Base-by-base conservation (phyloP, 2,113 vertebrate genomes). In the Anhinga anhinga region DNA sequence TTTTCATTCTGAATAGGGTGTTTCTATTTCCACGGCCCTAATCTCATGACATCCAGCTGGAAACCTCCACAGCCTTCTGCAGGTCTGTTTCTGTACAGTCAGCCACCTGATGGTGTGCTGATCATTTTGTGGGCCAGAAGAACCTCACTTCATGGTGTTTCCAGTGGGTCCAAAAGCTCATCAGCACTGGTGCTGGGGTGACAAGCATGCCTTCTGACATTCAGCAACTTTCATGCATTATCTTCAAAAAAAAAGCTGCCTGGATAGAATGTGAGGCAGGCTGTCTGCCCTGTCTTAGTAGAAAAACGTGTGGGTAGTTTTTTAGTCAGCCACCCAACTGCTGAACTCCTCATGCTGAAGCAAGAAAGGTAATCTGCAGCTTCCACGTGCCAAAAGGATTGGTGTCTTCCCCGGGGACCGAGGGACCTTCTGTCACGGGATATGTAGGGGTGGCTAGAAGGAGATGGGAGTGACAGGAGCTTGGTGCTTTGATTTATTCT, bases 361-460 rank as follows among this genome's bases (percentile, higher is more conserved):
- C 7, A 52, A 34, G 26, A 56, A 55, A 47, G 20, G 27, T 18
- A 32, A 34, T 53, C 30, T 47, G 22, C 55, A 53, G 19, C 22
- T 87, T 63, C 23, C 7, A 0, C 2, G 1, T 49, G 50, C 20
- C 10, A 4, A 38, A 81, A 66, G 36, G 29, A 45, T 32, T 0
- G 0, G 2, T 52, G 7, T 69, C n/a, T 52, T 30, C 18, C 20
- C 3, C 0, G 1, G 44, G 20, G n/a, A 66, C 22, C 0, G 0
- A 42, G 21, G 3, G 19, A 6, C 29, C 30, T 88, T 65, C 67
- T 80, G 79, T 34, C 22, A 3, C 0, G 4, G 38, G 38, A 13
- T 73, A 34, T 0, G 0, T 25, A 69, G 23, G 38, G 15, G 7
- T 59, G 17, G 12, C 45, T 65, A 1, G 2, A 53, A 79, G 52